Evolutionary conservation across 2,797 vertebrate genomes (phyloP).

Genomic region (Natrix natrix): DNA sequence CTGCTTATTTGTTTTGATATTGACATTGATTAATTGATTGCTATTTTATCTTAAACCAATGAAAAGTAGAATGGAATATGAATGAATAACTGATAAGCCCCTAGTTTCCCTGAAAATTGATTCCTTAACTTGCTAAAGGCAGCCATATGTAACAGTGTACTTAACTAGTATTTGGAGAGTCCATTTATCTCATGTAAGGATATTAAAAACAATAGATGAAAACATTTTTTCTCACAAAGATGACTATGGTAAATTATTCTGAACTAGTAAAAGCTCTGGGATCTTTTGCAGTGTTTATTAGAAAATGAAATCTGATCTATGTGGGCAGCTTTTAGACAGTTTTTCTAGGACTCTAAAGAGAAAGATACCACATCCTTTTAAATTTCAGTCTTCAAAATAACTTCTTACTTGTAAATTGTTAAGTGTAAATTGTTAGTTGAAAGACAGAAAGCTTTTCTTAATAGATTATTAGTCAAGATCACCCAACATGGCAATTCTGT

Average conservation of each 20-base stretch:
- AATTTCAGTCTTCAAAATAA: neutral
- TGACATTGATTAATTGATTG: neutral
- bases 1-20: neutral
- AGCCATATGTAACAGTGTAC: neutral
- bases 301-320: neutral
- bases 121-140: neutral
- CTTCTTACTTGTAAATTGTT: neutral
- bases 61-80: neutral
- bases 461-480: neutral
- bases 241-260: neutral
- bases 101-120: neutral
- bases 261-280: neutral
- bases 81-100: neutral
- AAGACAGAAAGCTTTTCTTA: neutral
- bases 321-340: neutral
- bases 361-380: neutral
- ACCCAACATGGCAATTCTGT: neutral
- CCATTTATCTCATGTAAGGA: neutral
- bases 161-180: neutral
- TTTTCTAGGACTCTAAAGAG: neutral
- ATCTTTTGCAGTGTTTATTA: neutral
- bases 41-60: neutral
- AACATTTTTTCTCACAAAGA: neutral
- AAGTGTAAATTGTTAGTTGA: neutral
- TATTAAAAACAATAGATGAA: neutral